Evolutionary conservation across 2,797 vertebrate genomes (phyloP).

Genomic region (Halcyon chelicuti): DNA sequence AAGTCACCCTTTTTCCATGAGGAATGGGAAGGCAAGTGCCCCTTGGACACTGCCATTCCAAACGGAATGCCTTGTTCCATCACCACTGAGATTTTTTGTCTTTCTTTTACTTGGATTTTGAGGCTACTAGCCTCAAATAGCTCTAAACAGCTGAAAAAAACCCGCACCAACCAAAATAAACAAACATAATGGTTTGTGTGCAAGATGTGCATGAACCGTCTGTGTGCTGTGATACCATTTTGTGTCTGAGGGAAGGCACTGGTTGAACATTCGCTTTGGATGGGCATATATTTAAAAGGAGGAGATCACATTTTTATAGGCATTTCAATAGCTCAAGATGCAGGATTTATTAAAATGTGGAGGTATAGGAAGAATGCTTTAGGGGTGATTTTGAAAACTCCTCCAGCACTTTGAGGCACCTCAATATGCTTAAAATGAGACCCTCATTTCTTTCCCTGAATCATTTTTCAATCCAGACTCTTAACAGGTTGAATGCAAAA

Average conservation of each 20-base stretch:
- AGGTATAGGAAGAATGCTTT: not conserved
- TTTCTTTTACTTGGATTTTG: not conserved
- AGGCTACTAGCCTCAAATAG: not conserved
- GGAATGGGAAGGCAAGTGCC: not conserved
- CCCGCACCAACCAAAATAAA: not conserved
- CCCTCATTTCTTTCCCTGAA: not conserved
- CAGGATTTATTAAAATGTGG: not conserved
- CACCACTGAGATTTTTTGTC: not conserved
- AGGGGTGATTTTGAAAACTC: not conserved
- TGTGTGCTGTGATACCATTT: not conserved
- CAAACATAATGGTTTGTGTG: not conserved
- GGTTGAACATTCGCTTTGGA: not conserved
- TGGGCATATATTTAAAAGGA: not conserved
- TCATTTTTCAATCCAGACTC: conserved; percentile 22
- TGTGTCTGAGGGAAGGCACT: not conserved
- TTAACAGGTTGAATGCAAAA: conserved; percentile 63
- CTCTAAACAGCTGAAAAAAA: not conserved
- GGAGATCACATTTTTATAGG: not conserved
- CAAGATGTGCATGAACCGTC: not conserved
- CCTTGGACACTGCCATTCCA: not conserved
- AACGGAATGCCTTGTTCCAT: not conserved
- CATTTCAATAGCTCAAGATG: not conserved
- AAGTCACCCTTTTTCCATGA: not conserved
- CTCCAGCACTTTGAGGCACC: not conserved
- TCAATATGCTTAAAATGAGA: not conserved